Base-by-base conservation (phyloP, 2,888 invertebrate species). In the Drosophila yooni region DNA sequence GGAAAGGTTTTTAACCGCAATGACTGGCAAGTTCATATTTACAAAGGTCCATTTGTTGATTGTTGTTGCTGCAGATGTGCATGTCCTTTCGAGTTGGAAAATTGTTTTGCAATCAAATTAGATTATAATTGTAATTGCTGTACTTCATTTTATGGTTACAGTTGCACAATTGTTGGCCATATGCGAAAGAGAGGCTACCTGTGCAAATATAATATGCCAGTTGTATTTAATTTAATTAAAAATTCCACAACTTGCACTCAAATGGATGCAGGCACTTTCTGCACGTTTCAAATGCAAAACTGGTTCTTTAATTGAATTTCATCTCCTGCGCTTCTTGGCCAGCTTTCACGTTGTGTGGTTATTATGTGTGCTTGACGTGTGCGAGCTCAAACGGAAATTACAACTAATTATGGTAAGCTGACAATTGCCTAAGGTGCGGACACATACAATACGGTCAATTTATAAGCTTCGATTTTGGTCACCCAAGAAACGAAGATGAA, bases 31-130 rank as follows among this genome's bases (percentile, higher is more conserved):
- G 77, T 75, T 79, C 58, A 25, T 46, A 46, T 46, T 46, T 25
- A 15, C 25, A 25, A 25, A 46, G 46, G 21, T 25, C 15, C 46
- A 46, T 25, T 46, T 46, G 54, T 18, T 25, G 46, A 15, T 15
- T 46, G 46, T 21, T 52, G 52, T 8, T 15, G 52, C 43, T 69
- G 62, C 54, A 51, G 21, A 70, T 75, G 72, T 66, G 69, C 70
- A 54, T 72, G 79, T 81, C 81, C 71, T 76, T 81, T 79, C 60
- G 74, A 79, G 76, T 76, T 75, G 67, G 85, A 79, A 80, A 87
- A 87, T 87, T 71, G 89, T 87, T 87, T 87, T 83, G 75, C 79
- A 88, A 87, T 89, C 76, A 80, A 87, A 88, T 89, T 89, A 87
- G 75, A 83, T 62, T 80, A 66, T 74, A 89, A 88, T 87, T 84